Evolutionary conservation across 2,888 invertebrate species (phyloP).

Genomic region (Podabrus alpinus): DNA sequence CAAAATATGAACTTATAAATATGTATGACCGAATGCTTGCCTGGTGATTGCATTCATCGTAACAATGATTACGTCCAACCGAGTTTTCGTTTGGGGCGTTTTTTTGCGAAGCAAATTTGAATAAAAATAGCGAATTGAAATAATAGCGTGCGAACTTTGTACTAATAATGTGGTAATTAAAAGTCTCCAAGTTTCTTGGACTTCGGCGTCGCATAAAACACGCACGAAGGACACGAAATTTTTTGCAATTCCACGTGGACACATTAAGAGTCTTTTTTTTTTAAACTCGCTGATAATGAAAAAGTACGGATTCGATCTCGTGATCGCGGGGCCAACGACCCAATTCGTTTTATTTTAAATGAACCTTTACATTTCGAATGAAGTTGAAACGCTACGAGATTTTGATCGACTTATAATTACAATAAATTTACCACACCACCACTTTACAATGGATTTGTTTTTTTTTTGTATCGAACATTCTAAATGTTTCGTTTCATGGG

Average conservation of each 20-base stretch:
- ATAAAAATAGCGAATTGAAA: background rate
- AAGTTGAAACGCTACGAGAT: background rate
- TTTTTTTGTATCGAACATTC: background rate
- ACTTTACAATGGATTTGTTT: background rate
- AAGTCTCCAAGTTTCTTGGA: background rate
- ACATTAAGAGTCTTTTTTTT: too few relatives aligned
- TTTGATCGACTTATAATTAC: background rate
- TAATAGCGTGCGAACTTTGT: background rate
- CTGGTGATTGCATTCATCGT: background rate
- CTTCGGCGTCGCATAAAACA: background rate
- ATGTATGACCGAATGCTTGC: background rate
- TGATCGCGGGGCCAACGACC: background rate
- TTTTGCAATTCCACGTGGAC: too few relatives aligned
- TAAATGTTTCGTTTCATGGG: background rate
- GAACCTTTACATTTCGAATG: background rate
- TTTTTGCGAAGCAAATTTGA: background rate
- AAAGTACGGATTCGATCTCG: background rate
- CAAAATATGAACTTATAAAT: background rate
- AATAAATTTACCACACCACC: background rate
- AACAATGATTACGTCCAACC: background rate
- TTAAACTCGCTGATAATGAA: background rate
- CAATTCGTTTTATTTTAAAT: background rate
- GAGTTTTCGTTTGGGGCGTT: background rate
- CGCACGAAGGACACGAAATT: background rate
- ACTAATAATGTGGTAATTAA: background rate